Evolutionary conservation across 2,888 invertebrate genomes (phyloP), one percentile per base, ranked within the genome.

Genomic region (Caradrina kadenii): DNA sequence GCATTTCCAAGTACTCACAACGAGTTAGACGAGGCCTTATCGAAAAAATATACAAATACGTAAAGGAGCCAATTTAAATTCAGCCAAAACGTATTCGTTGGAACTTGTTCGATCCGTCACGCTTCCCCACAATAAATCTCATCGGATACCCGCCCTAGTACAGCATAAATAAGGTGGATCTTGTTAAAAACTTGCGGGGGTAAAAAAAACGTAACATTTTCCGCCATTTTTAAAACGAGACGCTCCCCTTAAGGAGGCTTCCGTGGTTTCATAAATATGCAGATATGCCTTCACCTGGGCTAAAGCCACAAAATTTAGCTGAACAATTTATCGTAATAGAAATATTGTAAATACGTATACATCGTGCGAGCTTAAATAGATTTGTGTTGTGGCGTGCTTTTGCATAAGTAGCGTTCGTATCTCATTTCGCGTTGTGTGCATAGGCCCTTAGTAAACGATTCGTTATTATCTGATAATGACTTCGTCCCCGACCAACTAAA

Each of bases 261-360:
- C 91, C 91, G 90, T 91, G 91, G 92, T 93, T 92, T 92, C 93
- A 94, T 96, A 96, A 95, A 95, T 95, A 95, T 95, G 94, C 93
- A 95, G 95, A 95, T 95, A 94, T 94, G 91, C 93, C 90, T 91
- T 95, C 94, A 95, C 95, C 95, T 96, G 95, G 92, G 93, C 89
- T 91, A 92, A 93, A 92, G 90, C 93, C 89, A 88, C 94, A 89
- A 90, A 94, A 95, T 95, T 95, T 95, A 94, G 91, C 91, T 84
- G 88, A 80, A 90, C 92, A 94, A 95, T 96, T 95, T 95, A 95
- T 95, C 92, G 91, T 92, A 93, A 93, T 93, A 94, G 92, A 94
- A 94, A 93, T 93, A 93, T 92, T 94, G 93, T 95, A 94, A 94
- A 94, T 94, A 94, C 90, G 88, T 88, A 89, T 90, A 91, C 89